Evolutionary conservation across 2,888 invertebrate species (phyloP).

Genomic region (Hanleya hanleyi): DNA sequence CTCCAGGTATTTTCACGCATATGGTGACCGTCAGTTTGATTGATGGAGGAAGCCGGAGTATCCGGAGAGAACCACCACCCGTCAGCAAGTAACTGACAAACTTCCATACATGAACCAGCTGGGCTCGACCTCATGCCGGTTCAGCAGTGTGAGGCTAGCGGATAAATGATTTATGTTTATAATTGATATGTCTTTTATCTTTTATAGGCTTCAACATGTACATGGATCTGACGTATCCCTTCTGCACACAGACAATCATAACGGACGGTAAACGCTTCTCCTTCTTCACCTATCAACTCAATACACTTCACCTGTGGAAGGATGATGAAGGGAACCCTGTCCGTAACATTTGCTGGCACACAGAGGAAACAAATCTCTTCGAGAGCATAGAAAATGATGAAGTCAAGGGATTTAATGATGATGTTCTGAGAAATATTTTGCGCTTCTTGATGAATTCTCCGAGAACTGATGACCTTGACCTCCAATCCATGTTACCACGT

Average conservation of each 20-base stretch:
- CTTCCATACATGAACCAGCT: too few species aligned
- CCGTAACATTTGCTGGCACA: constrained; percentile 87
- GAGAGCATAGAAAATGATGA: constrained; percentile 79
- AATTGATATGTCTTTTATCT: too few species aligned
- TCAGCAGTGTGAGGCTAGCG: too few species aligned
- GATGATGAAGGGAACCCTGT: constrained; percentile 78
- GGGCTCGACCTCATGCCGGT: too few species aligned
- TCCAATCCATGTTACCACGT: constrained; percentile 83
- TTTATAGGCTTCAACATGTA: constrained; percentile 88
- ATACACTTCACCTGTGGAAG: constrained; percentile 82
- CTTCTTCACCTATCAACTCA: constrained; percentile 93
- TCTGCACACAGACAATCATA: constrained; percentile 89
- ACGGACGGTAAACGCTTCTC: constrained; percentile 92
- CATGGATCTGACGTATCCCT: constrained; percentile 92
- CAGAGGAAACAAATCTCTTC: constrained; percentile 82
- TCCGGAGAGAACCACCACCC: too few species aligned
- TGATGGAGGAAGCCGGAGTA: too few species aligned
- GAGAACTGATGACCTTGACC: constrained; percentile 75
- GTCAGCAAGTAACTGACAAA: too few species aligned
- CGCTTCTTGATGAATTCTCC: constrained; percentile 79
- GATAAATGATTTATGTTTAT: too few species aligned
- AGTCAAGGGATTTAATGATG: constrained; percentile 83
- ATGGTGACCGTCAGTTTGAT: too few species aligned
- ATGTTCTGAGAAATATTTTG: constrained; percentile 83
- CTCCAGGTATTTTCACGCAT: too few species aligned